Base-by-base conservation (phyloP, 2,888 invertebrate genomes). In the Muschampia plurimacula region DNA sequence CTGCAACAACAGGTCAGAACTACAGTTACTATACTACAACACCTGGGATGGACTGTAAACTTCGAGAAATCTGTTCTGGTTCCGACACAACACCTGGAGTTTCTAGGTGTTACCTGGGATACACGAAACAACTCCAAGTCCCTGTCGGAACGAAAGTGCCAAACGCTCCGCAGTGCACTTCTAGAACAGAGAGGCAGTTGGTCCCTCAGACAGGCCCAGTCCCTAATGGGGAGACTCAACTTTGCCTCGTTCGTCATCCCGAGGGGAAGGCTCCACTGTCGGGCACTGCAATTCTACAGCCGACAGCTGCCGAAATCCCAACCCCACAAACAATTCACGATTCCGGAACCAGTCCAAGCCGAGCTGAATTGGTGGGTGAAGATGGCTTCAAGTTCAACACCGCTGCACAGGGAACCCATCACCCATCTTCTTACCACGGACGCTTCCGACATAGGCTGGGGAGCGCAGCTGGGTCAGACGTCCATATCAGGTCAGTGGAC, bases 161-260 rank as follows among this genome's bases (percentile, higher is more conserved):
- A 41, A 41, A 41, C 10, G 41, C 41, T 41, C 70, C 64, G 32
- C 79, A 77, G 67, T 75, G 74, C 69, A 75, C 46, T 72, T 22
- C 69, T 72, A 49, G 41, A 57, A n/a, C 74, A 72, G 59, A 62
- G 28, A 71, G 65, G 74, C 66, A 72, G 59, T 22, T 77, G 75
- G 74, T 76, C 75, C 66, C 76, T 76, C 75, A 75, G 68, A 72
- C 76, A 78, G 67, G 64, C 55, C 63, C 74, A 75, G 57, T 72
- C 72, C 52, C 52, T 52, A 52, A 52, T 13, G n/a, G 15, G 13
- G 52, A n/a, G n/a, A 52, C n/a, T 52, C n/a, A n/a, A 52, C 52
- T 52, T 52, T 13, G 52, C 52, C 15, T 15, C 52, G 7, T 52
- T 52, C 15, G n/a, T 52, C n/a, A 52, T 15, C n/a, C 52, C n/a